Evolutionary conservation across 2,113 vertebrate species (phyloP), one percentile per base, ranked within the genome.

Genomic region (Piprites chloris): DNA sequence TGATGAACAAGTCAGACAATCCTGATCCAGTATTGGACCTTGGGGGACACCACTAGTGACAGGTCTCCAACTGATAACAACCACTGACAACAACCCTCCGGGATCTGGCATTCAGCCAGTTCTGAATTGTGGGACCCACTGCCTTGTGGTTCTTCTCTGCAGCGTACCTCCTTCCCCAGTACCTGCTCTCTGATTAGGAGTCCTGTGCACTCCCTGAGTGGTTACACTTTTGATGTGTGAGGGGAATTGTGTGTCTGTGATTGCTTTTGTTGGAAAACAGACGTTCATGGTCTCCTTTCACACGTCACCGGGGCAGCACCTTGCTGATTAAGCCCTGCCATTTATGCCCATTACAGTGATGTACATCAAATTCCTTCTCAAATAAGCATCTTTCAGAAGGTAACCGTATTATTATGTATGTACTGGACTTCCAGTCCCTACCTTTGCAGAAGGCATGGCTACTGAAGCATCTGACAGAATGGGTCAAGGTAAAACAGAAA

Each of bases 281-380:
- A 28, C 9, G 22, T 47, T 85, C 44, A 30, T 20, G 44, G 39
- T 32, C n/a, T 71, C 39, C 16, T 86, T 37, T 63, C 68, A 14
- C 14, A 11, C 0, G 0, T 59, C 46, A 30, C 26, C n/a, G 10
- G 27, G 30, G 19, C 50, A 53, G 39, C 69, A 42, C 50, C 13
- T 65, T 86, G 50, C 27, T 81, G 20, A 68, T 75, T 80, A 69
- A 85, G 33, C 37, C 11, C 68, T 76, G 22, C 12, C 14, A 15
- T 65, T 52, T 85, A 30, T 75, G 68, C 12, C n/a, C 27, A 26
- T 9, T 52, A 47, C n/a, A 49, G 42, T 35, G 53, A 32, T 17
- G 23, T 18, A 62, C 11, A 30, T 58, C 37, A 53, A 42, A 37
- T 53, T 81, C 23, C 20, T 37, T 41, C 42, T 65, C 35, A 52